Evolutionary conservation across 2,113 vertebrate genomes (phyloP), one percentile per base, ranked within the genome.

Genomic region (Gymnogyps californianus): DNA sequence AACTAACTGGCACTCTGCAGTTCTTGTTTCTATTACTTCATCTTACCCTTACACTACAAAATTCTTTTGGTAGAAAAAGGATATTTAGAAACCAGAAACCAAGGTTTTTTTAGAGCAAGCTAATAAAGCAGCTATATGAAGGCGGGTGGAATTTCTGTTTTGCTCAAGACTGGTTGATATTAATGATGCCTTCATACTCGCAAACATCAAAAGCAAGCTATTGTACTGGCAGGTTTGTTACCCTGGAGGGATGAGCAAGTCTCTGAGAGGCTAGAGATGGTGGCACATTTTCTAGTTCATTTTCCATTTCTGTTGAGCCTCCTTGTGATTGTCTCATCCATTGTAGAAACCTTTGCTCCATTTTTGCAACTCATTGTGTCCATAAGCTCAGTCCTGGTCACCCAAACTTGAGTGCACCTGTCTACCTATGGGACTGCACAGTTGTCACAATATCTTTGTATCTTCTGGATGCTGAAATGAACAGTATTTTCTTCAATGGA

Each of bases 281-380:
- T 62, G 34, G 25, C 52, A 59, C 8, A 7, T 51, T 83, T 66
- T 49, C n/a, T 57, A 83, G 31, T 59, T 64, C 8, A n/a, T 34
- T 29, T 74, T 44, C 20, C 1, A 0, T 24, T 90, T 82, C 49
- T 82, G 29, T 36, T 0, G 0, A 90, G 22, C 36, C 29, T 81
- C 34, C 46, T 54, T 72, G 57, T 80, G 74, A 62, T 21, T 66
- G n/a, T 74, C 26, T n/a, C 31, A 59, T 49, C 54, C n/a, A 7
- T 4, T 64, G 26, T 10, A 81, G 83, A 87, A 76, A 47, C 4
- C 2, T 42, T 67, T 67, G 55, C 47, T 69, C 13, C 16, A 1
- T 84, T 72, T 87, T 58, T 72, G 31, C 54, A 59, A 11, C 29
- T 57, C 16, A 25, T 70, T 75, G n/a, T 38, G 38, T 38, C 38